These are phyloP conservation scores for Poecilia velifera DNA, from an alignment of 2,797 vertebrate genomes.

Conservation along the genomic window DNA sequence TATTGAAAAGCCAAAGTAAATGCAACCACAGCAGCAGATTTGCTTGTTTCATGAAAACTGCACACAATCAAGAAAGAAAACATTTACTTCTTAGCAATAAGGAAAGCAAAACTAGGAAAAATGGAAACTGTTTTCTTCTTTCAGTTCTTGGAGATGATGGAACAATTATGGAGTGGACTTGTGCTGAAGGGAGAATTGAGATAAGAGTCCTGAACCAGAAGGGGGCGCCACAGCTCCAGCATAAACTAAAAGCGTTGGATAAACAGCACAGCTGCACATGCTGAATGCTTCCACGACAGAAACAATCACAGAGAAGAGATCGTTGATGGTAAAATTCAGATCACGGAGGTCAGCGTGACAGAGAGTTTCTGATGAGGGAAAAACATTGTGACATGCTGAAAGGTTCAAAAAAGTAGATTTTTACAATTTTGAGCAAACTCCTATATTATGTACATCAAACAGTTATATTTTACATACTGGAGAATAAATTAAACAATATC, in stretches of 20 bases:
- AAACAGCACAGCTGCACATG: not conserved
- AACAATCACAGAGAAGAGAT: not conserved
- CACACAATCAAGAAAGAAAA: slow-evolving; percentile 26
- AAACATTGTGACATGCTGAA: not conserved
- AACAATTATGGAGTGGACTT: not conserved
- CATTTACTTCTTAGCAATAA: not conserved
- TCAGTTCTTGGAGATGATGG: not conserved
- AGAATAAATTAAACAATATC: slow-evolving; percentile 57
- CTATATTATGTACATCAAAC: slow-evolving; percentile 4
- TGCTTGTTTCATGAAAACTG: not conserved
- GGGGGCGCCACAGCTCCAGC: not conserved
- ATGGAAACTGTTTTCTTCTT: not conserved
- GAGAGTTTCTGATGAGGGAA: not conserved
- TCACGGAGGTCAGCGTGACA: not conserved
- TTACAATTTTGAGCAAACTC: not conserved
- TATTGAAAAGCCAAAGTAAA: slow-evolving; percentile 52
- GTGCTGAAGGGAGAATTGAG: not conserved
- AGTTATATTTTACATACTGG: not conserved
- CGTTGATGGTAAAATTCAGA: slow-evolving; percentile 31
- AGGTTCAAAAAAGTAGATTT: slow-evolving; percentile 1
- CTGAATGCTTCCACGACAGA: not conserved
- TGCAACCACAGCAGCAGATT: slow-evolving; percentile 57
- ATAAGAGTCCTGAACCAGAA: not conserved
- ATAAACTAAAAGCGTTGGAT: not conserved
- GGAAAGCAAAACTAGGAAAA: not conserved